Evolutionary conservation across 2,888 invertebrate genomes (phyloP).

Genomic region (Calameuta idolon): DNA sequence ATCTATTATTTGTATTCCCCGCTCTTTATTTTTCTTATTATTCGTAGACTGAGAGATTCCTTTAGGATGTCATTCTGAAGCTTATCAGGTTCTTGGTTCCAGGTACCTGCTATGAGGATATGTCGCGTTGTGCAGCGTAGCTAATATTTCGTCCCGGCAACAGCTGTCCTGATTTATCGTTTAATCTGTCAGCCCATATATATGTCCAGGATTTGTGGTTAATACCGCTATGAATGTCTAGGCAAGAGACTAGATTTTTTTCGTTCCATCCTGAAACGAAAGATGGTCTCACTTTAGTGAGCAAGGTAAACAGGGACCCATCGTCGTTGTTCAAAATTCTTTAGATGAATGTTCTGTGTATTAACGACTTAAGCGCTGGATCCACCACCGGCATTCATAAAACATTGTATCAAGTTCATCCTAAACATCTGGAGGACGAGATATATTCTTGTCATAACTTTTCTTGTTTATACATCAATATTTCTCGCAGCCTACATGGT

Average conservation of each 20-base stretch:
- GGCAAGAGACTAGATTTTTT: constrained; percentile 41
- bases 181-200: constrained; percentile 48
- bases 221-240: constrained; percentile 46
- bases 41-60: constrained; percentile 14
- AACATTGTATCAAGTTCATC: neutral
- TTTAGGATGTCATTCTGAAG: constrained; percentile 11
- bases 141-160: constrained; percentile 46
- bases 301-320: constrained; percentile 51
- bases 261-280: constrained; percentile 41
- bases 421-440: neutral
- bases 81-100: constrained; percentile 58
- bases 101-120: constrained; percentile 66
- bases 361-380: constrained; percentile 27
- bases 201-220: constrained; percentile 56
- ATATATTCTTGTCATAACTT: neutral
- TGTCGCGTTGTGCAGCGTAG: constrained; percentile 50
- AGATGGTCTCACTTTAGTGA: constrained; percentile 46
- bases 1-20: constrained; percentile 13
- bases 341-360: constrained; percentile 50
- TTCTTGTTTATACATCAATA: neutral
- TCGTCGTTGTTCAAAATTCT: constrained; percentile 33
- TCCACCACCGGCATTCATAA: constrained; percentile 29
- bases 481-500: neutral
- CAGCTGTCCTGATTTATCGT: constrained; percentile 50
- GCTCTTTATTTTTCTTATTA: neutral